These are phyloP conservation scores for Cartodere bifasciata DNA, from an alignment of 2,888 invertebrate species.

Conservation along the genomic window DNA sequence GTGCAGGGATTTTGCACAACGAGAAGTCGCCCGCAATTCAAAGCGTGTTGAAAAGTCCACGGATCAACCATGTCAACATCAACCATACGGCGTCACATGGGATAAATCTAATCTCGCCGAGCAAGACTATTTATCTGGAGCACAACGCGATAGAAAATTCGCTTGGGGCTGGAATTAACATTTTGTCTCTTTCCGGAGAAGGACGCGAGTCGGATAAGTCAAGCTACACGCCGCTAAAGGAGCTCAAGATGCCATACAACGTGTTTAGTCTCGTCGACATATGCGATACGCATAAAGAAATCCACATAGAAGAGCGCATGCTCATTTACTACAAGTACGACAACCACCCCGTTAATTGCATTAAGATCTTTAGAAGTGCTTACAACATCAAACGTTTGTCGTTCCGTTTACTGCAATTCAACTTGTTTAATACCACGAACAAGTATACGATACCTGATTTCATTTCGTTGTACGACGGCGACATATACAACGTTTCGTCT, in stretches of 20 bases:
- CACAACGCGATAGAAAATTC: constrained; percentile 65
- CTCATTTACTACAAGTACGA: constrained; percentile 94
- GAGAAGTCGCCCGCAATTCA: constrained; percentile 90
- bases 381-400: constrained; percentile 80
- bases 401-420: constrained; percentile 79
- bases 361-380: constrained; percentile 87
- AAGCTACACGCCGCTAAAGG: constrained; percentile 75
- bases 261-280: constrained; percentile 91
- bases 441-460: constrained; percentile 73
- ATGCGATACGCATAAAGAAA: constrained; percentile 88
- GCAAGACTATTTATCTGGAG: constrained; percentile 64
- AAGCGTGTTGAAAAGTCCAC: constrained; percentile 76
- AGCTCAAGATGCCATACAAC: constrained; percentile 75
- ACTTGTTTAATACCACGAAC: constrained; percentile 77
- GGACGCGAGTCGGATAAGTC: constrained; percentile 77
- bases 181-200: constrained; percentile 86
- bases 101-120: constrained; percentile 81
- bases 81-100: constrained; percentile 81
- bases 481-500: constrained; percentile 76
- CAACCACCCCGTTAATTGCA: constrained; percentile 90
- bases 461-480: constrained; percentile 82
- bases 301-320: constrained; percentile 79
- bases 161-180: constrained; percentile 80
- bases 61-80: constrained; percentile 69
- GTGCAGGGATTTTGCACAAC: constrained; percentile 91